Base-by-base conservation (phyloP, 1,140 invertebrate genomes). In the Pygmarrhopalites habei region DNA sequence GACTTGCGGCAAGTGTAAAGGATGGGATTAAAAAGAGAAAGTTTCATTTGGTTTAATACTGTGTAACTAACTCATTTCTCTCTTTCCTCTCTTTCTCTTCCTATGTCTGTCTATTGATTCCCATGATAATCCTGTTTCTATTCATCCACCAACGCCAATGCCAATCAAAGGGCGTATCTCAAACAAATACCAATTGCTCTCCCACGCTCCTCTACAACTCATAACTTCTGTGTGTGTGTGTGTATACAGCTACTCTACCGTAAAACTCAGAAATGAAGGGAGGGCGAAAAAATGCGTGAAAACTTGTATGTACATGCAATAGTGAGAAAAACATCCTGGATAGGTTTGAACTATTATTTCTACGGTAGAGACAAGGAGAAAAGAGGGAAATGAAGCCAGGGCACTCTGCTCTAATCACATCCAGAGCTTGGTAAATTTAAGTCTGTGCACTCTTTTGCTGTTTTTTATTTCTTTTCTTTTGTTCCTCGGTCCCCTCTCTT, bases 51-150 rank as follows among this genome's bases (percentile, higher is more conserved):
- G 39, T 52, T 47, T 39, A 55, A 55, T 57, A 35, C 53, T n/a
- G 32, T 41, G n/a, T 28, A 61, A 57, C 60, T 55, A 46, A 46
- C 60, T 62, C 60, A 62, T 62, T 43, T 62, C 55, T 62, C 60
- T 57, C n/a, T 62, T 32, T 62, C 52, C 60, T 35, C 49, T 62
- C 52, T 52, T 39, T 25, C 17, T 55, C 39, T n/a, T n/a, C n/a
- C n/a, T n/a, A n/a, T n/a, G n/a, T n/a, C n/a, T n/a, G n/a, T n/a
- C 52, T 62, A 62, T 56, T 56, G 51, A 62, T 61, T 61, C 49
- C 47, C 39, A 32, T 53, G 15, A 52, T 61, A 61, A 61, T 53
- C 51, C 59, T 52, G 4, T 26, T 29, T 26, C 49, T 51, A 52
- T 61, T 61, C 47, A 52, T 14, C 49, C 30, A 35, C 49, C 35